phyloP scores from a whole-genome alignment of 2,888 invertebrate species.

The Nomada ferruginata region DNA sequence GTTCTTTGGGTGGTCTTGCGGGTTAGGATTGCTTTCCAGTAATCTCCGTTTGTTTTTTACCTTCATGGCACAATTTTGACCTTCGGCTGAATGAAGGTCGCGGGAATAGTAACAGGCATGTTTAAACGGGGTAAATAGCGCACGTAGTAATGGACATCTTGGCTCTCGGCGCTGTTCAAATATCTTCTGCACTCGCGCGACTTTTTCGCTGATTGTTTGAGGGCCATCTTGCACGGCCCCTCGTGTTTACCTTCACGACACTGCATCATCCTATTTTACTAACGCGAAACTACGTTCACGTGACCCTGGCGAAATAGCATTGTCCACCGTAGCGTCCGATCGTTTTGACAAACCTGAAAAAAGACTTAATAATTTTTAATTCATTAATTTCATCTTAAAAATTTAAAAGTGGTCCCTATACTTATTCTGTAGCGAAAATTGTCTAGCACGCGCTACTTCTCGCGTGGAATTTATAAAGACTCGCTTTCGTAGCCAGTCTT shows the following conservation, averaged over 20 bases:
- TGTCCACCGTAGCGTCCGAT: no score
- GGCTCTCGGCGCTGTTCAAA: conserved; percentile 15
- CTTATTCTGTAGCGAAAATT: conserved; percentile 33
- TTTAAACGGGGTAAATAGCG: conserved; percentile 1
- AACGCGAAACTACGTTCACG: not conserved
- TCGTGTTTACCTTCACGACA: conserved; percentile 23
- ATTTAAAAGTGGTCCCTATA: no score
- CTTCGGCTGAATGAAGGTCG: conserved; percentile 13
- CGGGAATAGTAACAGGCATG: conserved; percentile 1
- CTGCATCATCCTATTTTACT: conserved; percentile 5
- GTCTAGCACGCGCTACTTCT: conserved; percentile 46
- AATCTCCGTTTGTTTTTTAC: not conserved
- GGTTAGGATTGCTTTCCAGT: not conserved
- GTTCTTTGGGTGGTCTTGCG: no score
- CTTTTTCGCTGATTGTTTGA: conserved; percentile 18
- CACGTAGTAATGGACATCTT: conserved; percentile 7
- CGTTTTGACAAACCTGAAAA: no score
- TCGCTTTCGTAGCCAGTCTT: conserved; percentile 12
- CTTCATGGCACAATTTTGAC: not conserved
- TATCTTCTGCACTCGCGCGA: conserved; percentile 8
- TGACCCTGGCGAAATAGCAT: not conserved
- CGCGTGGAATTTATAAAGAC: conserved; percentile 58
- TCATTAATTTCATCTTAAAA: no score
- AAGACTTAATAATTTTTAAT: no score
- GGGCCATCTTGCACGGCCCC: not conserved